phyloP scores from a whole-genome alignment of 1,140 invertebrate species.

The Camponotus vicinus region DNA sequence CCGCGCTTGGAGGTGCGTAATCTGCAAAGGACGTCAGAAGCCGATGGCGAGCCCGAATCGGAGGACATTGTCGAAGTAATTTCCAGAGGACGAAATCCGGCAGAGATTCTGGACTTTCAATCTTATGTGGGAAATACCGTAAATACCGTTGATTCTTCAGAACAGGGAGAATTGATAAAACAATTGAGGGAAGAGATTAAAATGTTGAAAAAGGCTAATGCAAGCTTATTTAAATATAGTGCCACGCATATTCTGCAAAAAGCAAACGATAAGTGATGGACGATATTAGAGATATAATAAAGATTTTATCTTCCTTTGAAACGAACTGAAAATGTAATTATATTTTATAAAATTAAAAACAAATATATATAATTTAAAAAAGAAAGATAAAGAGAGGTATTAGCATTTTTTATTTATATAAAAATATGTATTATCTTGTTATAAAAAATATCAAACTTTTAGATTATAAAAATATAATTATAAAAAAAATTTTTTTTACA shows the following conservation, averaged over 20 bases:
- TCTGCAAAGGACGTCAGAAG: conserved; percentile 81
- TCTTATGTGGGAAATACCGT: conserved; percentile 47
- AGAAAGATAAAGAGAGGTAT: background rate
- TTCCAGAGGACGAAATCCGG: conserved; percentile 65
- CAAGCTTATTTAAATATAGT: conserved; percentile 85
- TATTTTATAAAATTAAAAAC: background rate
- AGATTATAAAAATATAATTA: background rate
- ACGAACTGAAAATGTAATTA: background rate
- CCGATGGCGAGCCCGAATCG: conserved; percentile 61
- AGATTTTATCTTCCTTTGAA: background rate
- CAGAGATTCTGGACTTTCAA: conserved; percentile 78
- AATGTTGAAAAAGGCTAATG: conserved; percentile 85
- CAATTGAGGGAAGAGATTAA: conserved; percentile 80
- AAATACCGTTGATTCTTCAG: background rate
- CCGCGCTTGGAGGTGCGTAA: conserved; percentile 80
- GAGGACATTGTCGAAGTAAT: conserved; percentile 76
- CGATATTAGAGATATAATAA: background rate
- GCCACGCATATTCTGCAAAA: conserved; percentile 81
- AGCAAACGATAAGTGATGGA: background rate
- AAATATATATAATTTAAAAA: background rate
- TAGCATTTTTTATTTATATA: background rate
- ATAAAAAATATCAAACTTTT: background rate
- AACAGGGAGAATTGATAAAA: background rate
- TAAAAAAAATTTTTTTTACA: background rate
- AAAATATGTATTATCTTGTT: background rate